Base-by-base conservation (phyloP, 2,113 vertebrate species). In the Bos javanicus region DNA sequence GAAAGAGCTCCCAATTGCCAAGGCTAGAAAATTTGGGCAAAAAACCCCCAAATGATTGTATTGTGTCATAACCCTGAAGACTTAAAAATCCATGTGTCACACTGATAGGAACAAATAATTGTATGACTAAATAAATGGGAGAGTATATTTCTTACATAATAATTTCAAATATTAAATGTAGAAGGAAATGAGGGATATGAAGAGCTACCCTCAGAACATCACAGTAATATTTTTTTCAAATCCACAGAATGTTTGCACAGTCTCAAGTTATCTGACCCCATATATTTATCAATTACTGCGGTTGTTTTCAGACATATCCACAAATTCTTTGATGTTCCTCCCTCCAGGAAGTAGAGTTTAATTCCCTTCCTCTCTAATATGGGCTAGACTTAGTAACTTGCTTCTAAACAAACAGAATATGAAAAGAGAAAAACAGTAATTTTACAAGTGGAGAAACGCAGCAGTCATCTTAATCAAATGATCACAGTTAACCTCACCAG, bases 121-220 rank as follows among this genome's bases (percentile, higher is more conserved):
- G 10, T 92, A 85, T 92, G 25, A 85, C 33, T 91, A 93, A 91
- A 57, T 59, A 93, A n/a, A 67, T 87, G 26, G 14, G 11, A 36
- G 60, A 6, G 28, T 62, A 46, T 46, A 8, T 93, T 87, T 52
- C 26, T 80, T 88, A 43, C 19, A 64, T 39, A 67, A 36, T 92
- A 86, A 92, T 94, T 95, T 95, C 48, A 81, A 95, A 89, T 90
- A 59, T 52, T 57, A 94, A 91, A 74, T 74, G 8, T 74, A 91
- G 60, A 96, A 95, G n/a, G 8, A 89, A 80, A 95, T 95, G 33
- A 80, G 54, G 23, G 8, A 95, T 90, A 67, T 52, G 57, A 92
- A 87, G 94, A 86, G 71, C 92, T 30, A 54, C 16, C 26, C 74
- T 80, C 48, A 86, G 76, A 76, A 92, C 16, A 86, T 62, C 23